Base-by-base conservation (phyloP, 1,140 invertebrate species). In the Vanessa tameamea region DNA sequence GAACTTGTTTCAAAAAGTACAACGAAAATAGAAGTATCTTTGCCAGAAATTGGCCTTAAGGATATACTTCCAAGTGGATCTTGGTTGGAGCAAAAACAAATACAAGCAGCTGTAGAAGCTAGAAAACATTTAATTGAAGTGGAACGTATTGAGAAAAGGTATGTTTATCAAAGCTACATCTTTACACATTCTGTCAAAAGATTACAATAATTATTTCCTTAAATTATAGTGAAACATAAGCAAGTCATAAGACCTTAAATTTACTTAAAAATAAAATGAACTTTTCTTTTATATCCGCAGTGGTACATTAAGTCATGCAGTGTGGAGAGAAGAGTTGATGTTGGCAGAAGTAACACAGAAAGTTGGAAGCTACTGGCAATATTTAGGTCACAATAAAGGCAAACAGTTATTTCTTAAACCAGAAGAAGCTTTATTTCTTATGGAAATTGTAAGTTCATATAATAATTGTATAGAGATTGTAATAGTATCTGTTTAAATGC, bases 361-460 rank as follows among this genome's bases (percentile, higher is more conserved):
- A 77, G 91, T 89, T 68, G 95, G 95, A 31, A 90, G 94, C 20
- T 87, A 94, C 61, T 95, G 94, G 94, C 86, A 93, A 63, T 94
- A 87, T 78, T 92, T 95, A 82, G 95, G 95, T 14, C 87, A 93
- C 68, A 90, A 92, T 78, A 79, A 90, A 16, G 92, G 93, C 67
- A 89, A 90, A 69, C 85, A 85, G 50, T 80, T 94, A 13, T 94
- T 93, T 82, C 86, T 96, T 3, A 88, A 91, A 43, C 94, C 95
- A 16, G 95, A 96, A 85, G 95, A 95, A 92, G 92, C 94, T 47
- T 85, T 95, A 26, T 93, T 94, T 80, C 90, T 95, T 57, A 87
- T 95, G 78, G 95, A 96, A 94, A 92, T 93, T 85, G 95, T 95
- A 93, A 93, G 89, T 89, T 71, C 20, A 82, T 37, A 47, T 14